phyloP scores from a whole-genome alignment of 2,113 vertebrate species.

The Nothoprocta pentlandii region DNA sequence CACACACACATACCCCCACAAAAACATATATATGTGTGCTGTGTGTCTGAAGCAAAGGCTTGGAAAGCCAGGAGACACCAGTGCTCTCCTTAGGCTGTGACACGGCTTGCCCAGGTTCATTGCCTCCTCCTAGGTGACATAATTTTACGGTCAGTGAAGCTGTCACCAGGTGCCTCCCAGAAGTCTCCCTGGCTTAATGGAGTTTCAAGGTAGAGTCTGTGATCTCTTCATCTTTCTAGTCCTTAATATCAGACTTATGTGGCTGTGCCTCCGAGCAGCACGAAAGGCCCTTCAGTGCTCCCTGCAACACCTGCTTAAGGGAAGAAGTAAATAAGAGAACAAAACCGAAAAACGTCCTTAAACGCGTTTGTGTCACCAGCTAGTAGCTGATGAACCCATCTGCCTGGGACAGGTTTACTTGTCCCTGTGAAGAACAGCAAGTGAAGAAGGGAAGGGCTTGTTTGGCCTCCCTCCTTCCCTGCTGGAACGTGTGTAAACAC shows the following conservation, averaged over 20 bases:
- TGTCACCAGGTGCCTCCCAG: too few species aligned
- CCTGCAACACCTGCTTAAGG: background rate
- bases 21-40: accelerated
- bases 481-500: background rate
- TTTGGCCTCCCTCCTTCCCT: background rate
- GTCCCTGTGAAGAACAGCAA: background rate
- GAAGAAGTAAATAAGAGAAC: background rate
- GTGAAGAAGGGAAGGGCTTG: background rate
- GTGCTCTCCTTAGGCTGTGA: too few species aligned
- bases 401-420: background rate
- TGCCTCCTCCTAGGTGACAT: too few species aligned
- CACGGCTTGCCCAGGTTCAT: too few species aligned
- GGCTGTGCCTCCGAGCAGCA: too few species aligned
- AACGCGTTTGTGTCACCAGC: background rate
- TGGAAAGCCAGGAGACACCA: background rate
- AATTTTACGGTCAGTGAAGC: too few species aligned
- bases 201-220: too few species aligned
- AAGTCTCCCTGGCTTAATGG: too few species aligned
- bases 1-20: background rate
- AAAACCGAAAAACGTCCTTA: background rate
- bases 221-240: too few species aligned
- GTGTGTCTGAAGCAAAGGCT: background rate
- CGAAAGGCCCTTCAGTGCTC: too few species aligned
- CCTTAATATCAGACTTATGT: too few species aligned
- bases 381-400: background rate